Percentiles rank a stretch among this genome's conserved stretches.
Conservation (phyloP, 2,888 invertebrate species). For the Morpho achilles region DNA sequence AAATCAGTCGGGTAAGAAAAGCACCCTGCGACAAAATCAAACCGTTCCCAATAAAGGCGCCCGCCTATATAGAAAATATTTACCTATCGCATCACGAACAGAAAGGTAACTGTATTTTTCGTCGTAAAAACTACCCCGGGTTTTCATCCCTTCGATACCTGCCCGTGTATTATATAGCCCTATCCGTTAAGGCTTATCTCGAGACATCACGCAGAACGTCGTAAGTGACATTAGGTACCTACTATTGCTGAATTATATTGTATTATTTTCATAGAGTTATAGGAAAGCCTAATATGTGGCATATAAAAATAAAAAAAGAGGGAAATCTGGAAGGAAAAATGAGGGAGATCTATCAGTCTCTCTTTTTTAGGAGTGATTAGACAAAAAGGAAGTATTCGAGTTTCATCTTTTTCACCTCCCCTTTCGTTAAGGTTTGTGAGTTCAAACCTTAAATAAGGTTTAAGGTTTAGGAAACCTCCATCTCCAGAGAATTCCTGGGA, state of each 20-base stretch:
- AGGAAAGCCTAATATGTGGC: no score
- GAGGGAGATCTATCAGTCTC: no score
- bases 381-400: no score
- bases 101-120: slow-evolving; percentile 52
- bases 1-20: slow-evolving; percentile 18
- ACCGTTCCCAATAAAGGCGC: slow-evolving; percentile 35
- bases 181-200: slow-evolving; percentile 42
- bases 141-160: slow-evolving; percentile 43
- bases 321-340: no score
- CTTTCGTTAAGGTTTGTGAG: no score
- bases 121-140: slow-evolving; percentile 62
- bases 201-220: slow-evolving; percentile 35
- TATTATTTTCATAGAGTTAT: no score
- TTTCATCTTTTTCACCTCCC: no score
- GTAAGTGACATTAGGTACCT: slow-evolving; percentile 18
- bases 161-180: slow-evolving; percentile 38
- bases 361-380: no score
- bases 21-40: slow-evolving; percentile 33
- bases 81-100: slow-evolving; percentile 49
- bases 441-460: no score
- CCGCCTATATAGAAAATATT: slow-evolving; percentile 40
- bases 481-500: no score
- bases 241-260: slow-evolving; percentile 7
- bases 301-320: no score
- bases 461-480: no score